These are phyloP conservation scores for Thereva nobilitata DNA, from an alignment of 2,888 invertebrate genomes.

Conservation along the genomic window DNA sequence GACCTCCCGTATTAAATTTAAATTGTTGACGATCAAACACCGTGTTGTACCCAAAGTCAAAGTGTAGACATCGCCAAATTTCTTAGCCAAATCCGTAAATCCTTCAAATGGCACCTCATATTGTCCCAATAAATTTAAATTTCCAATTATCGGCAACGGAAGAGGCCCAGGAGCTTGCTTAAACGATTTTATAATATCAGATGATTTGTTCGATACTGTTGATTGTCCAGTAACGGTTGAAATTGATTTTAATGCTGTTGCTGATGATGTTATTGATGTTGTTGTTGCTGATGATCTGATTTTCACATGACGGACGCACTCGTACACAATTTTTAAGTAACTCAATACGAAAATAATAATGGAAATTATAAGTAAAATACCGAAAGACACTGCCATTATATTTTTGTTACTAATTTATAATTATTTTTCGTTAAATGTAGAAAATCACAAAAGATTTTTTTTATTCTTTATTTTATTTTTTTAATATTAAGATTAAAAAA, in stretches of 20 bases:
- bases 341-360: slow-evolving; percentile 43
- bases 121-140: slow-evolving; percentile 67
- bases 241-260: too few relatives aligned
- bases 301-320: slow-evolving; percentile 36
- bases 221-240: too few relatives aligned
- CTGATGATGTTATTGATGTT: neutral
- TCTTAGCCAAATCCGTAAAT: slow-evolving; percentile 68
- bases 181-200: slow-evolving; percentile 30
- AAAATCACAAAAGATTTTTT: too few relatives aligned
- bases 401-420: neutral
- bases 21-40: slow-evolving; percentile 77
- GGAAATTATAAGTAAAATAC: slow-evolving; percentile 41
- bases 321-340: slow-evolving; percentile 46
- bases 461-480: too few relatives aligned
- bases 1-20: slow-evolving; percentile 72
- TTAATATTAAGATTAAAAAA: too few relatives aligned
- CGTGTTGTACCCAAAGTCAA: slow-evolving; percentile 68
- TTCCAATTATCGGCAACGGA: slow-evolving; percentile 72
- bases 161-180: slow-evolving; percentile 67
- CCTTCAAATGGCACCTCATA: slow-evolving; percentile 71
- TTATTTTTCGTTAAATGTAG: too few relatives aligned
- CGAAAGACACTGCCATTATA: slow-evolving; percentile 43
- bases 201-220: too few relatives aligned
- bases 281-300: neutral
- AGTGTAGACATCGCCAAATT: slow-evolving; percentile 73